Percentiles rank a stretch among this genome's conserved stretches.
Evolutionary conservation across 2,113 vertebrate species (phyloP).

Genomic region (Loxodonta africana): DNA sequence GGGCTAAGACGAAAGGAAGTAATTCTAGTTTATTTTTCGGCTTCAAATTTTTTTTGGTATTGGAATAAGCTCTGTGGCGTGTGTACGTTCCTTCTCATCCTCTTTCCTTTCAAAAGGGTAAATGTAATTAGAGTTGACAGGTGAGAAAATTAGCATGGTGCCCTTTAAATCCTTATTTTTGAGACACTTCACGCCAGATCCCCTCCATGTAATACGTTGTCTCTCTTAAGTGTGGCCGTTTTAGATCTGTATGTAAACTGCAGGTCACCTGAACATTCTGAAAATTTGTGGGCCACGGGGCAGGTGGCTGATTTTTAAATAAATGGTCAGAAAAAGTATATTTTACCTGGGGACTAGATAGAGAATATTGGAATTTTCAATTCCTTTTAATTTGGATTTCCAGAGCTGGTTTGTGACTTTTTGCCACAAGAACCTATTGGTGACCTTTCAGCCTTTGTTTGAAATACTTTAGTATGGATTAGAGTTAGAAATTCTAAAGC

Average conservation of each 20-base stretch:
- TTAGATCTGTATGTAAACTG: background rate
- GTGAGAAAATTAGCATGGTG: background rate
- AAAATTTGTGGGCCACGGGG: background rate
- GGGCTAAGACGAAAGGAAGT: conserved; percentile 17
- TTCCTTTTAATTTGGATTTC: background rate
- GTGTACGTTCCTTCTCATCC: background rate
- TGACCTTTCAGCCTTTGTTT: conserved; percentile 20
- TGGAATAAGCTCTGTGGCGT: background rate
- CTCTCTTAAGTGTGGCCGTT: background rate
- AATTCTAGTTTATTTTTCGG: background rate
- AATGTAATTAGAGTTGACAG: background rate
- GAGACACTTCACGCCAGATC: background rate
- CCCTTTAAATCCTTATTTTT: background rate
- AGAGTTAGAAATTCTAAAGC: background rate
- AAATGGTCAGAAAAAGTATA: background rate
- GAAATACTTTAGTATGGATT: background rate
- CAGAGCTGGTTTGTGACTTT: conserved; percentile 8
- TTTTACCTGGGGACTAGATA: background rate
- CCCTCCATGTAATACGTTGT: background rate
- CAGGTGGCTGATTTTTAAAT: background rate
- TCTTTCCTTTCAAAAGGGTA: background rate
- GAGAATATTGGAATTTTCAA: background rate
- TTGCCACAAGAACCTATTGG: background rate
- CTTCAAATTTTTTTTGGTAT: background rate
- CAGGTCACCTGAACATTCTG: background rate